A percentile compares a stretch with the other conserved stretches of the same genome.
These are phyloP conservation scores for Odontamblyopus rebecca DNA, from an alignment of 2,797 vertebrate species.

Conservation along the genomic window DNA sequence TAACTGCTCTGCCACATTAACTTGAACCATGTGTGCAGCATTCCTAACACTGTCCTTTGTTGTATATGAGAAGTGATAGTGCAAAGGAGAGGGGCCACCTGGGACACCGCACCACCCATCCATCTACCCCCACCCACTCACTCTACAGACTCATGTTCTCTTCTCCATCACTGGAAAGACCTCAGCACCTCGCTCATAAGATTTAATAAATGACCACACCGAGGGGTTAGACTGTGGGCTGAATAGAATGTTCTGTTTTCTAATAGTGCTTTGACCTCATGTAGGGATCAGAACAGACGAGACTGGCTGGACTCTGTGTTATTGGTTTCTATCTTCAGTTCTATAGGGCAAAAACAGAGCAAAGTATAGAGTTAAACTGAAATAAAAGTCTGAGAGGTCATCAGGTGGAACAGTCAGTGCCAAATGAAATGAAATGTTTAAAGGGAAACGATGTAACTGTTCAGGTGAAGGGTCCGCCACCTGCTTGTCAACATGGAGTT, in stretches of 20 bases:
- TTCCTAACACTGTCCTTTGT: not conserved
- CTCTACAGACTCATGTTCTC: not conserved
- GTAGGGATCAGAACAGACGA: not conserved
- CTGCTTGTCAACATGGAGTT: too few relatives aligned
- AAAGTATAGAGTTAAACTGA: not conserved
- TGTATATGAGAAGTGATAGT: constrained; percentile 14
- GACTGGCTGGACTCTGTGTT: not conserved
- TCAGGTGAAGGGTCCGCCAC: too few relatives aligned
- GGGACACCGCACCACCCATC: constrained; percentile 22
- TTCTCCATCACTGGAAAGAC: constrained; percentile 18
- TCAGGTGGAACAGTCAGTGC: not conserved
- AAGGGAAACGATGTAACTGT: too few relatives aligned
- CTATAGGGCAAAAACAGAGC: not conserved
- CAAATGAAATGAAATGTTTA: not conserved
- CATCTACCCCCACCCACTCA: constrained; percentile 1
- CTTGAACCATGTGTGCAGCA: not conserved
- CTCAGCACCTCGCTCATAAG: constrained; percentile 18
- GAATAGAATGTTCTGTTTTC: constrained; percentile 8
- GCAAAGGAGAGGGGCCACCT: constrained; percentile 2
- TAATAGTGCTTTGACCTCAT: not conserved
- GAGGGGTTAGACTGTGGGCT: constrained; percentile 10
- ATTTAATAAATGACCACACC: constrained; percentile 21
- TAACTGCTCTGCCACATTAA: not conserved
- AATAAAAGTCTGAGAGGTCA: not conserved
- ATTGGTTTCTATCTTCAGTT: not conserved